Conservation (phyloP, 2,888 invertebrate genomes). For the Congeria kusceri region DNA sequence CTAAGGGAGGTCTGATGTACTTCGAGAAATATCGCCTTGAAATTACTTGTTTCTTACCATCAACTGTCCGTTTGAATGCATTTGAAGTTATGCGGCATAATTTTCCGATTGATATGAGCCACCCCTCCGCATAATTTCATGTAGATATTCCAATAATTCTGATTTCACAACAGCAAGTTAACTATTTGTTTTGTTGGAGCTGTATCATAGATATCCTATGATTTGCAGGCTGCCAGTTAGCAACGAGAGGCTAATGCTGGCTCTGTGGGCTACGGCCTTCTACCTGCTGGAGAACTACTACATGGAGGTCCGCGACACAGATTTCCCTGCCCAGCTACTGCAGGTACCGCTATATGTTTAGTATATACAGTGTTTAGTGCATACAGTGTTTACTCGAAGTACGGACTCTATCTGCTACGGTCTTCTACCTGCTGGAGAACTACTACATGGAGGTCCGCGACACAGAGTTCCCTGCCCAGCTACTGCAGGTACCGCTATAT, state of each 20-base stretch:
- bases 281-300: conserved; percentile 89
- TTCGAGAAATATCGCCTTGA: no score
- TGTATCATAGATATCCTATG: no score
- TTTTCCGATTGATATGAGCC: no score
- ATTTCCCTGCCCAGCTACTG: background rate
- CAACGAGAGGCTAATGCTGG: conserved; percentile 89
- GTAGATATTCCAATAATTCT: no score
- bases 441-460: conserved; percentile 87
- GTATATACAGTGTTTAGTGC: no score
- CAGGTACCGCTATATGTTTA: background rate
- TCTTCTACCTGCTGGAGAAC: conserved; percentile 91
- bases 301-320: conserved; percentile 87
- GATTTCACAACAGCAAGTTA: no score
- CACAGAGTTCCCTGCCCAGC: background rate
- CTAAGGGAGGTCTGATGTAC: no score
- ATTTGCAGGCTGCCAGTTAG: conserved; percentile 65
- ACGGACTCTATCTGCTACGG: conserved; percentile 90
- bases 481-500: background rate
- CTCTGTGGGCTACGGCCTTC: conserved; percentile 92
- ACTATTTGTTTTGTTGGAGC: no score
- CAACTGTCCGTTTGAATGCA: no score
- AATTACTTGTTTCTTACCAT: no score
- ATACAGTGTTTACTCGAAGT: conserved; percentile 71
- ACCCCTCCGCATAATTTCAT: no score
- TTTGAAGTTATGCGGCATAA: no score